Base-by-base conservation (phyloP, 2,113 vertebrate species). In the Garra rufa region DNA sequence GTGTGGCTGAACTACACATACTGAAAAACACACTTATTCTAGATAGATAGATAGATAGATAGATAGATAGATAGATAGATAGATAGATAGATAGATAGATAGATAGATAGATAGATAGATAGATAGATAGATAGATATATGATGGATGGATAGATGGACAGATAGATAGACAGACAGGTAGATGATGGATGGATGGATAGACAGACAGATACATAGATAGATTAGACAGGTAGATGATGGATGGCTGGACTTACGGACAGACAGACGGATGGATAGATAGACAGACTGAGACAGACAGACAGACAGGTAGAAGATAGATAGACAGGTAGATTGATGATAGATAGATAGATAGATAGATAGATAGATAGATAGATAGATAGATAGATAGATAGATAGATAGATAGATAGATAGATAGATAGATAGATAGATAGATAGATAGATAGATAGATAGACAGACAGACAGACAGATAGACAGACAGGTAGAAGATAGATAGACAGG, bases 321-420 rank as follows among this genome's bases (percentile, higher is more conserved):
- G 24, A 61, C 5, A 15, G 61, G n/a, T n/a, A 19, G 28, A 67
- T 0, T 17, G 63, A 30, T 0, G 57, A 11, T 0, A 4, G 13
- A 30, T 0, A 17, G 28, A 34, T 0, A 67, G 5, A 15, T 0
- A 67, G 11, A 30, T 0, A 28, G 63, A 34, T 1, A 19, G 28
- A 67, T 0, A 30, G 63, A 30, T 0, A 17, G 28, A 30, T 0
- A 28, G 26, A 65, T 0, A 28, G 61, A 24, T 3, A 14, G 24
- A 28, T 1, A 13, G 61, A 28, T 1, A 14, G 4, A 34, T 5
- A 14, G 28, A n/a, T 2, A 38, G 65, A n/a, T 0, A 43, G 17
- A 41, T 0, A 34, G 9, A 43, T 1, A 5, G 67, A n/a, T 0
- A 38, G 69, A 10, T 0, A 43, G 17, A 13, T 2, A 6, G 21